Evolutionary conservation across 2,113 vertebrate genomes (phyloP).

Genomic region (Gavialis gangeticus): DNA sequence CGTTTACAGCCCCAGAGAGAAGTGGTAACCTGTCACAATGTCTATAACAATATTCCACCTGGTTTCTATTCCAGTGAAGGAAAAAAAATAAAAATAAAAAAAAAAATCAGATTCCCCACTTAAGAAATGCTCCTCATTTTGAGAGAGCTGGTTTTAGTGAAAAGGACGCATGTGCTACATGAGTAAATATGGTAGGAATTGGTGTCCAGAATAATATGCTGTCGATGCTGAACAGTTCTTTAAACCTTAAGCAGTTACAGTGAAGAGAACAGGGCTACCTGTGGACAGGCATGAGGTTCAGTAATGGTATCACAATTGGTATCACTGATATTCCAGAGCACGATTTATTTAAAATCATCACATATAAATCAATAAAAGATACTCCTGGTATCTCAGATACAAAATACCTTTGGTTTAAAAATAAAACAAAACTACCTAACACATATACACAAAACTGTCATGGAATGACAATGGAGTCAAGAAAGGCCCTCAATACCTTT

Average conservation of each 20-base stretch:
- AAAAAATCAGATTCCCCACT: too few relatives aligned
- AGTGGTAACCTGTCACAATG: too few relatives aligned
- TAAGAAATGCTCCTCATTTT: too few relatives aligned
- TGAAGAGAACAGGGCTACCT: not conserved
- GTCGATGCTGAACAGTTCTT: not conserved
- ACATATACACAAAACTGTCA: not conserved
- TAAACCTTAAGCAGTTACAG: not conserved
- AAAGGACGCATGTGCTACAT: too few relatives aligned
- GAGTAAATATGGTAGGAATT: too few relatives aligned
- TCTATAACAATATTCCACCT: too few relatives aligned
- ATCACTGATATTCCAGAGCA: not conserved
- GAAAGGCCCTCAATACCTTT: not conserved
- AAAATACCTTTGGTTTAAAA: not conserved
- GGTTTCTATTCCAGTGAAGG: too few relatives aligned
- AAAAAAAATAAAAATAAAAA: too few relatives aligned
- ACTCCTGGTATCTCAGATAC: not conserved
- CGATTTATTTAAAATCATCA: not conserved
- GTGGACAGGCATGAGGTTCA: not conserved
- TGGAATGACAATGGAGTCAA: not conserved
- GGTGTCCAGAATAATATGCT: too few relatives aligned
- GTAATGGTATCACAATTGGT: not conserved
- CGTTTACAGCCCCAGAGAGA: too few relatives aligned
- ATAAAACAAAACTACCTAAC: not conserved
- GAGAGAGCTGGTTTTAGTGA: too few relatives aligned
- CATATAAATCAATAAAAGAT: not conserved